These are phyloP conservation scores for Cochlearius cochlearius DNA, from an alignment of 2,113 vertebrate species.

Conservation along the genomic window DNA sequence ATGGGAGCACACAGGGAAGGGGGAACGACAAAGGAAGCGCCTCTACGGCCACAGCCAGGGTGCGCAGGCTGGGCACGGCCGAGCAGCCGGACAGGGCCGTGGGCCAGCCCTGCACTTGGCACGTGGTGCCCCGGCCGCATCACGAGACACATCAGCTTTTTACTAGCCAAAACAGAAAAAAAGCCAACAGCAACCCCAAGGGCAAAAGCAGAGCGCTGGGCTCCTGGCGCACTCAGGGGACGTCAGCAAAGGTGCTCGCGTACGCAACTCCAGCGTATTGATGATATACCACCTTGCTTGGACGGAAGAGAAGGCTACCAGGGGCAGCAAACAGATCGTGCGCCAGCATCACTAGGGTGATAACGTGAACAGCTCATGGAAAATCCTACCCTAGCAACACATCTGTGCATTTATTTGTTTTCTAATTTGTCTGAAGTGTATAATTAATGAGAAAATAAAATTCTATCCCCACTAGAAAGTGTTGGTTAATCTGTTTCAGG, in stretches of 20 bases:
- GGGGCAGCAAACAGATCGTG: not conserved
- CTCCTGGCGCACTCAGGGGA: not conserved
- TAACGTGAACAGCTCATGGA: not conserved
- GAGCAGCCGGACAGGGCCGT: no score
- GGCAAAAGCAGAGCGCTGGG: not conserved
- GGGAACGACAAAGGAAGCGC: no score
- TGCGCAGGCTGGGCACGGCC: no score
- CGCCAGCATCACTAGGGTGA: not conserved
- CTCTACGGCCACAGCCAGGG: no score
- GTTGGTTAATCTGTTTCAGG: not conserved
- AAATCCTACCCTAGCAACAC: not conserved
- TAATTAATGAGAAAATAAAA: not conserved
- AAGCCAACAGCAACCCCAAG: no score
- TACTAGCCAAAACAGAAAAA: no score
- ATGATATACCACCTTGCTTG: rapidly evolving
- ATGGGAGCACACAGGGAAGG: no score
- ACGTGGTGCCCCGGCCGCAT: no score
- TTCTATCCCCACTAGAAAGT: not conserved
- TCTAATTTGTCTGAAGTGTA: not conserved
- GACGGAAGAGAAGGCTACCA: not conserved
- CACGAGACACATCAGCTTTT: no score
- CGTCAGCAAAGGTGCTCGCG: rapidly evolving
- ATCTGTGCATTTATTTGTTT: not conserved
- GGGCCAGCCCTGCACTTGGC: no score
- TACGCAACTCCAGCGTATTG: rapidly evolving